Conservation (phyloP, 2,888 invertebrate genomes). For the Aleiodes alternator region DNA sequence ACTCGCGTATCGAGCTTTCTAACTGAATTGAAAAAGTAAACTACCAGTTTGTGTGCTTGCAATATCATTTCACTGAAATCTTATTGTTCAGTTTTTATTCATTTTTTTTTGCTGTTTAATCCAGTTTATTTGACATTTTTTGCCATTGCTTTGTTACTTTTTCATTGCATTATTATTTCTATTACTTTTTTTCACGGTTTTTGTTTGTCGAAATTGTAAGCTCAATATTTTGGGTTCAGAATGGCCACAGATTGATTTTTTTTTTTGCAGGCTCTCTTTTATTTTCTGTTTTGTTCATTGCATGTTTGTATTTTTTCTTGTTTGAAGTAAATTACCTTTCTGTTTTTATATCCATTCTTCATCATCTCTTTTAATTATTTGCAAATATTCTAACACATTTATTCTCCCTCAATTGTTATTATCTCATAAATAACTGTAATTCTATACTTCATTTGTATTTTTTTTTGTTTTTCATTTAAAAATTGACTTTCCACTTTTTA, state of each 20-base stretch:
- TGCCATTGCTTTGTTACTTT: not conserved
- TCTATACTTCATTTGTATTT: slow-evolving; percentile 28
- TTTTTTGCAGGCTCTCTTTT: not conserved
- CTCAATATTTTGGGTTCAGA: slow-evolving; percentile 23
- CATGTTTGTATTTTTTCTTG: slow-evolving; percentile 3
- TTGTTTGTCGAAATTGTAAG: slow-evolving; percentile 20
- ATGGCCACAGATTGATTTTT: not conserved
- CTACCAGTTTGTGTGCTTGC: slow-evolving; percentile 21
- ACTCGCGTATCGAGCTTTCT: slow-evolving; percentile 39
- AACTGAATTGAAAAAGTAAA: slow-evolving; percentile 39
- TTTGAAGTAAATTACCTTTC: not conserved
- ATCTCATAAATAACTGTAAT: slow-evolving; percentile 45
- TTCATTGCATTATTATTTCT: not conserved
- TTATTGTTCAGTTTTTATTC: slow-evolving; percentile 21
- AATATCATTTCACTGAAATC: slow-evolving; percentile 33
- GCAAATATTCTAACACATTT: slow-evolving; percentile 16
- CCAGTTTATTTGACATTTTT: slow-evolving; percentile 18
- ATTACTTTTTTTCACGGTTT: slow-evolving; percentile 5
- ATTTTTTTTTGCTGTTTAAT: slow-evolving; percentile 10
- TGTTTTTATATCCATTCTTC: not conserved
- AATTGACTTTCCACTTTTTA: slow-evolving; percentile 61
- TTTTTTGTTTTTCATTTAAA: slow-evolving; percentile 57
- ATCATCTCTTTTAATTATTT: not conserved
- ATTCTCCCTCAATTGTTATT: slow-evolving; percentile 32
- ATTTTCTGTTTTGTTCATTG: slow-evolving; percentile 4